A percentile compares a stretch with the other conserved stretches of the same genome.
Conservation (phyloP, 1,140 invertebrate genomes). For the Nautilus pompilius region DNA sequence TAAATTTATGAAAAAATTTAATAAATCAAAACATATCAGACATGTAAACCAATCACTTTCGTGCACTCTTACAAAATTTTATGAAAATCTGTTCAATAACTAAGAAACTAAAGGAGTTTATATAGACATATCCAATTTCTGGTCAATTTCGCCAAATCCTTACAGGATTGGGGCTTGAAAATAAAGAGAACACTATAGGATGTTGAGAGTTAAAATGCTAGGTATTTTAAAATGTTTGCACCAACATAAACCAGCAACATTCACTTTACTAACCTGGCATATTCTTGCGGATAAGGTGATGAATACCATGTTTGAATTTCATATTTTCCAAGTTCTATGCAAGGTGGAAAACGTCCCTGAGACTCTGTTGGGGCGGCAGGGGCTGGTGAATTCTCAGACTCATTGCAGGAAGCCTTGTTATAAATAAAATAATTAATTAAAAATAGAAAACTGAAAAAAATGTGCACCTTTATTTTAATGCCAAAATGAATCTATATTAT, state of each 20-base stretch:
- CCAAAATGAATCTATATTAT: too few species aligned
- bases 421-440: neutral
- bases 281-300: constrained; percentile 96
- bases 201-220: neutral
- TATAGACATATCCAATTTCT: neutral
- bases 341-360: constrained; percentile 45
- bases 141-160: neutral
- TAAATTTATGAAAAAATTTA: neutral
- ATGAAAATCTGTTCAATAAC: neutral
- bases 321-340: constrained; percentile 90
- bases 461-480: neutral
- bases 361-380: constrained; percentile 12
- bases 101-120: neutral
- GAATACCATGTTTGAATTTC: constrained; percentile 99
- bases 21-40: neutral
- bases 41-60: neutral
- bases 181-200: neutral
- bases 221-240: too few species aligned
- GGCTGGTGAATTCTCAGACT: neutral
- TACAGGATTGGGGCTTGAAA: neutral
- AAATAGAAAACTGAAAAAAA: neutral
- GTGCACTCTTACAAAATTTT: neutral
- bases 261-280: constrained; percentile 72
- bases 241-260: too few species aligned
- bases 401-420: neutral